Evolutionary conservation across 1,140 invertebrate genomes (phyloP), one percentile per base, ranked within the genome.

Genomic region (Oryctes rhinoceros): DNA sequence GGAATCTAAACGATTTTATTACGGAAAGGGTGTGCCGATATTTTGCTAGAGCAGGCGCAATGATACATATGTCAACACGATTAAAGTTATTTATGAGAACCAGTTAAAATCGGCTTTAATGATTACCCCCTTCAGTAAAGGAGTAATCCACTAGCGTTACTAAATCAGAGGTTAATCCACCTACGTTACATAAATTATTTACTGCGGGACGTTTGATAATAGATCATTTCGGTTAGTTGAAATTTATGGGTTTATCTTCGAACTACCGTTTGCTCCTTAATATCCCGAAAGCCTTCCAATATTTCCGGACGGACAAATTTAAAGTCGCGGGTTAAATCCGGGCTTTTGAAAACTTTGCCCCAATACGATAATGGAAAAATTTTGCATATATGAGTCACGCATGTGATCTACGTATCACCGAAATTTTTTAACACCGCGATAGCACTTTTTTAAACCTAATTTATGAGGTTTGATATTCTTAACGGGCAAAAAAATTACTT

Each of bases 111-210:
- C 82, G 82, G 82, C 82, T 83, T 83, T 82, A 83, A 83, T 82
- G 82, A 80, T 83, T 81, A 83, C 79, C 82, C 81, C 78, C 39
- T 78, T 81, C 80, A 81, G 71, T 81, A 35, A 76, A 79, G 78
- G 75, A 78, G 74, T 81, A 81, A 83, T 81, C 80, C 78, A 80
- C 79, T 80, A 67, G 37, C 78, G 65, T 65, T 80, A 79, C 82
- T 83, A 83, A 83, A 83, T 83, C 82, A 83, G 79, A 79, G 80
- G 82, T 83, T 83, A 83, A 83, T 83, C 82, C 82, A 83, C 82
- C 82, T 83, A 81, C 79, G 82, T 81, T 83, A 81, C 82, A 83
- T 83, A 83, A 83, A 83, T 83, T 81, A 83, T 81, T 83, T 83
- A 81, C 71, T 76, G 80, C 75, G 78, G 78, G 78, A 78, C 81